Base-by-base conservation (phyloP, 1,140 invertebrate species). In the Asbolus verrucosus region DNA sequence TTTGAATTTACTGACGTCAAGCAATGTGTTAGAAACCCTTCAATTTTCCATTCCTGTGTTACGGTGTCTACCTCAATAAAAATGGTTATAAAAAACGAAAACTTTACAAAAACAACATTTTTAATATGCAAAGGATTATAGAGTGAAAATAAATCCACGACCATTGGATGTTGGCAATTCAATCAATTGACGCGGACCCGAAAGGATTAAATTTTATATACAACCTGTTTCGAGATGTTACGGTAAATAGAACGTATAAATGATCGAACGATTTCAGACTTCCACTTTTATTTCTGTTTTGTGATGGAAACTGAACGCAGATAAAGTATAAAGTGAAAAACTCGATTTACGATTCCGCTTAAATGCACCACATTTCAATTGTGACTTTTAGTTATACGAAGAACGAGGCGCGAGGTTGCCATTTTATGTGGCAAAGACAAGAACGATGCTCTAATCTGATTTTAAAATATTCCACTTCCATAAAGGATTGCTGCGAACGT, bases 291-390 rank as follows among this genome's bases (percentile, higher is more conserved):
- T n/a, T 21, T 50, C 16, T 50, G 43, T 50, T 50, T 50, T 19
- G 5, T 27, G 43, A 13, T 50, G 16, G 6, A 50, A 50, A 19
- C 19, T 50, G 18, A 50, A 50, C 39, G 19, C 11, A 43, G 39
- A 43, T 43, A 43, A 43, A 43, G n/a, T 38, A 38, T 38, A 38
- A 38, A 38, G 39, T 43, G 15, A 43, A 43, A n/a, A 43, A 43
- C 39, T 14, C 39, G 39, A 43, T 43, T 43, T 43, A 43, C 15
- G 13, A 43, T 43, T 43, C 39, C 39, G 39, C 39, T 43, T 43
- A 43, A 43, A 43, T 43, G 39, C 39, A 18, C 15, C 39, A 27
- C 19, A 50, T 11, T 50, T 27, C 43, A 50, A 19, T 11, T 50
- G 43, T 21, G 43, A 50, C 43, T 18, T 16, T 43, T 15, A 16